phyloP scores from a whole-genome alignment of 2,797 vertebrate genomes.

The Aeoliscus strigatus region DNA sequence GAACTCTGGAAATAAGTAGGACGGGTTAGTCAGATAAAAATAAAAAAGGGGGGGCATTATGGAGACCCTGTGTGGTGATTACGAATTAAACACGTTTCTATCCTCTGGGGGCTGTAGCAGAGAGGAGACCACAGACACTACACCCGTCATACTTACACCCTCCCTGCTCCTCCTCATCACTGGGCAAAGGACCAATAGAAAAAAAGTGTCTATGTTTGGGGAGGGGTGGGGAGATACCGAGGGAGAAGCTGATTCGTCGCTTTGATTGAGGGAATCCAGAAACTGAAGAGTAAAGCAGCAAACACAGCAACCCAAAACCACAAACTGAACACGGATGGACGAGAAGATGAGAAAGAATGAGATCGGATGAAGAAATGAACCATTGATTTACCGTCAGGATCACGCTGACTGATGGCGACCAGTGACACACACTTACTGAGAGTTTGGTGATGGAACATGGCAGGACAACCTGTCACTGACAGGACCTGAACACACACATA shows the following conservation, averaged over 20 bases:
- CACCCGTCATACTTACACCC: slow-evolving; percentile 80
- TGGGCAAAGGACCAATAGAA: slow-evolving; percentile 87
- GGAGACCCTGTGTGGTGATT: too few species aligned
- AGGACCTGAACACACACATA: slow-evolving; percentile 33
- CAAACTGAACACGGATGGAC: not conserved
- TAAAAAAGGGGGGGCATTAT: too few species aligned
- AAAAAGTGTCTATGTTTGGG: slow-evolving; percentile 88
- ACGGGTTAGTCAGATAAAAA: too few species aligned
- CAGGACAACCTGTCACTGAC: slow-evolving; percentile 67
- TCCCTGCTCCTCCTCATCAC: slow-evolving; percentile 80
- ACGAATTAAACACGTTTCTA: too few species aligned
- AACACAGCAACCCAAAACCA: too few species aligned
- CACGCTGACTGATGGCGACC: slow-evolving; percentile 80
- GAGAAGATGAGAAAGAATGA: not conserved
- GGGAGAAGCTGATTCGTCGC: slow-evolving; percentile 83
- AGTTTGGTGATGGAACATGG: slow-evolving; percentile 65
- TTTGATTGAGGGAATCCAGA: slow-evolving; percentile 70
- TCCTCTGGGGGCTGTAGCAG: too few species aligned
- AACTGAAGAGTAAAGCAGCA: too few species aligned
- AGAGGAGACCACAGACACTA: slow-evolving; percentile 15
- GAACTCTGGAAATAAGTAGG: too few species aligned
- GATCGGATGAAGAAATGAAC: not conserved
- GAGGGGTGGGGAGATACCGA: slow-evolving; percentile 84
- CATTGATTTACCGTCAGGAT: slow-evolving; percentile 74
- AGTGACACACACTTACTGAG: slow-evolving; percentile 89